Percentiles rank a stretch among this genome's conserved stretches.
Evolutionary conservation across 2,888 invertebrate species (phyloP).

Genomic region (Oegoconia quadripuncta): DNA sequence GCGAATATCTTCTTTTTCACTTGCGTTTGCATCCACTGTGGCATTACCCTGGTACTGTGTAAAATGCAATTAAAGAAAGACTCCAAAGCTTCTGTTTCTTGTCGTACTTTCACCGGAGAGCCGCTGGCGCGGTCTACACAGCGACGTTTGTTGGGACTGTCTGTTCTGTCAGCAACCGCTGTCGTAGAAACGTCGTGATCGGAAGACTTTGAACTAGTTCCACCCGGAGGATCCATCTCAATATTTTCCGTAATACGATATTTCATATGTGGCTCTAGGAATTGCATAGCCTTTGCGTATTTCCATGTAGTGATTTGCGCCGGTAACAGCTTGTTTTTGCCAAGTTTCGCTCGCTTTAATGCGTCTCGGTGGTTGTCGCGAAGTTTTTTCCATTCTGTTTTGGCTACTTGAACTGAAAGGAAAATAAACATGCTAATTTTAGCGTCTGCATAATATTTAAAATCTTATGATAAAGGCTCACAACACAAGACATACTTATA

Average conservation of each 20-base stretch:
- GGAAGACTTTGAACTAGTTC: conserved; percentile 27
- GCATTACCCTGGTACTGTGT: conserved; percentile 64
- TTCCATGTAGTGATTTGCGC: conserved; percentile 73
- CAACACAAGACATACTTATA: too few species aligned
- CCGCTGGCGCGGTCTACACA: conserved; percentile 21
- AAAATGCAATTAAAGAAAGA: conserved; percentile 63
- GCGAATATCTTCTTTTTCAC: conserved; percentile 70
- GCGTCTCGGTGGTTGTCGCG: conserved; percentile 68
- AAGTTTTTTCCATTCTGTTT: conserved; percentile 68
- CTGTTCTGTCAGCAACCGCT: conserved; percentile 28
- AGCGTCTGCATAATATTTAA: background rate
- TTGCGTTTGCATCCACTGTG: conserved; percentile 68
- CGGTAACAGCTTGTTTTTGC: conserved; percentile 64
- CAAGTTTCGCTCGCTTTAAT: conserved; percentile 63
- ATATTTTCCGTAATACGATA: conserved; percentile 68
- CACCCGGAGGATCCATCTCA: conserved; percentile 47
- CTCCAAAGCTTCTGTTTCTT: conserved; percentile 51
- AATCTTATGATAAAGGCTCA: too few species aligned
- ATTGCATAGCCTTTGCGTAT: conserved; percentile 70
- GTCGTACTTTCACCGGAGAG: conserved; percentile 20
- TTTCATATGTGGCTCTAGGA: conserved; percentile 69
- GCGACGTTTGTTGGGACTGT: conserved; percentile 35
- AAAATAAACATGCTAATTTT: background rate
- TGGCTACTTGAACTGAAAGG: conserved; percentile 59
- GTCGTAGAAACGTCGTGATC: conserved; percentile 54